Evolutionary conservation across 2,888 invertebrate genomes (phyloP).

Genomic region (Amphipoea oculea): DNA sequence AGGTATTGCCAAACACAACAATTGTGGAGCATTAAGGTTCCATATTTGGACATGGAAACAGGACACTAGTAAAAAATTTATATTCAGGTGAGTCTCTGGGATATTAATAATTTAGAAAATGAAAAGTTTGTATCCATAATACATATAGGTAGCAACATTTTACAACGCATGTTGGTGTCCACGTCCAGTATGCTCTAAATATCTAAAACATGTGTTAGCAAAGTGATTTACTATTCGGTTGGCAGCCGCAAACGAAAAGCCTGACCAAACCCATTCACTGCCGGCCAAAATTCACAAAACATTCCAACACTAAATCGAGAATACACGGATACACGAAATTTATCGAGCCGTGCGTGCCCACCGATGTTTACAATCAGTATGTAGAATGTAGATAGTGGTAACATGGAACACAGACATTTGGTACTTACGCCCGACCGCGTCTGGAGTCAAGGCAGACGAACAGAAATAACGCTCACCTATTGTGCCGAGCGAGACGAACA

Average conservation of each 20-base stretch:
- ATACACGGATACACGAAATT: slow-evolving; percentile 48
- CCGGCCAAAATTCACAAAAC: slow-evolving; percentile 36
- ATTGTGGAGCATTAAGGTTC: background rate
- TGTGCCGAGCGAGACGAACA: slow-evolving; percentile 79
- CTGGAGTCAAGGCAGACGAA: slow-evolving; percentile 80
- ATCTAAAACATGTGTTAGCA: slow-evolving; percentile 42
- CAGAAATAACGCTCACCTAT: slow-evolving; percentile 88
- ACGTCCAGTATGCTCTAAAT: slow-evolving; percentile 7
- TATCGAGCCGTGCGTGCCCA: slow-evolving; percentile 54
- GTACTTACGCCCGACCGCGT: slow-evolving; percentile 64
- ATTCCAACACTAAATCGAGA: slow-evolving; percentile 28
- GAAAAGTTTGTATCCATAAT: background rate
- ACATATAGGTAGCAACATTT: background rate
- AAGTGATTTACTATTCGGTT: slow-evolving; percentile 38
- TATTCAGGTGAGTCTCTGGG: background rate
- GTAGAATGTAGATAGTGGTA: slow-evolving; percentile 64
- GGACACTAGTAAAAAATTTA: background rate
- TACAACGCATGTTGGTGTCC: background rate
- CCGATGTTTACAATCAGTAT: slow-evolving; percentile 65
- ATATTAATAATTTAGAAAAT: too few relatives aligned
- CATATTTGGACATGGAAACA: background rate
- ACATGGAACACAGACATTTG: slow-evolving; percentile 56
- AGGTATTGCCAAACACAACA: background rate
- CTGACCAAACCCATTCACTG: slow-evolving; percentile 32
- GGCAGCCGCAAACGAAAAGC: slow-evolving; percentile 38